Percentiles rank a stretch among this genome's conserved stretches.
Conservation (phyloP, 2,113 vertebrate genomes). For the Microtus richardsoni region DNA sequence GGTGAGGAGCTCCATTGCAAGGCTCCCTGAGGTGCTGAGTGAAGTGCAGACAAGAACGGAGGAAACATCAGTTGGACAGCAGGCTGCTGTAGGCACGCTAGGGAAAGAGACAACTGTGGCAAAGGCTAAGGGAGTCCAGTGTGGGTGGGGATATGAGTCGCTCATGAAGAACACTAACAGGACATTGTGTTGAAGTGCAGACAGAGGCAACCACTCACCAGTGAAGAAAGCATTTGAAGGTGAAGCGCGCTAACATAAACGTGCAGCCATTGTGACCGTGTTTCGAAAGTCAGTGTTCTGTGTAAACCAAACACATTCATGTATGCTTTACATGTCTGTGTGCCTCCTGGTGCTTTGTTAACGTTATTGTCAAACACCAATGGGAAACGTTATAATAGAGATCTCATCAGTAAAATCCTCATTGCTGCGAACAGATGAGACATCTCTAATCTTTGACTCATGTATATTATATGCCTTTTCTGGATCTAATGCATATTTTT, state of each 20-base stretch:
- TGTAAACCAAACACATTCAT: constrained; percentile 21
- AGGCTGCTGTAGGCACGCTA: background rate
- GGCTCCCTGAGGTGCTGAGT: background rate
- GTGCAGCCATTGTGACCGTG: background rate
- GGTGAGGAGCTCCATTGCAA: background rate
- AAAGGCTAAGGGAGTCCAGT: background rate
- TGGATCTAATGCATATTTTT: constrained; percentile 37
- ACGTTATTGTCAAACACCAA: background rate
- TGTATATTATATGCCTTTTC: background rate
- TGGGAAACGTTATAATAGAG: constrained; percentile 14
- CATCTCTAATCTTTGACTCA: background rate
- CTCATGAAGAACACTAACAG: background rate
- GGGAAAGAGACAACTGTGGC: background rate
- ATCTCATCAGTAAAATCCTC: constrained; percentile 36
- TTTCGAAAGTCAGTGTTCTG: background rate
- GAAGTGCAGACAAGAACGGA: background rate
- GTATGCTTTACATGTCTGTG: background rate
- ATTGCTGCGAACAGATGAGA: background rate
- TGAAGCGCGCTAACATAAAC: background rate
- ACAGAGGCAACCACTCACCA: background rate
- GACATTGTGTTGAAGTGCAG: background rate
- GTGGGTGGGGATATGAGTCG: background rate
- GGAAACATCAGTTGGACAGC: background rate
- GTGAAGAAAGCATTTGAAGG: background rate
- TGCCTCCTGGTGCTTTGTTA: background rate